Evolutionary conservation across 2,113 vertebrate genomes (phyloP).

Genomic region (Melanostigma gelatinosum): DNA sequence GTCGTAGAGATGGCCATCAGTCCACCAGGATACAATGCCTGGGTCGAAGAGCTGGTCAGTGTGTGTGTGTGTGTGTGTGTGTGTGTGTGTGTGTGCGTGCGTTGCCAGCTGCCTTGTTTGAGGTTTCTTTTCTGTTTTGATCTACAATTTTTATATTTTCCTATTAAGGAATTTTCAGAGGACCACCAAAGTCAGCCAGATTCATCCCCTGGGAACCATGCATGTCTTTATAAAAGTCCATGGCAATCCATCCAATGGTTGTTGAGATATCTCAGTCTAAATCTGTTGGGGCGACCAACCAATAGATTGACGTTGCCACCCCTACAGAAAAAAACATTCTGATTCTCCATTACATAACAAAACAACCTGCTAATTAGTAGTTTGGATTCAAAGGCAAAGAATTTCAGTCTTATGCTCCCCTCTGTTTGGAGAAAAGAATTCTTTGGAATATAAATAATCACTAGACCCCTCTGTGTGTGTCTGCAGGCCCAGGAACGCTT

Average conservation of each 20-base stretch:
- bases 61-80: constrained; percentile 4
- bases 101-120: background rate
- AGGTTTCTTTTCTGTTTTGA: no score
- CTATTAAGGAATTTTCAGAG: background rate
- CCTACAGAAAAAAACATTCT: no score
- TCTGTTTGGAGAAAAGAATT: background rate
- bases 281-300: no score
- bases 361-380: background rate
- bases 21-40: constrained; percentile 95
- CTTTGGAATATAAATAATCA: background rate
- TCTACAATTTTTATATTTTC: background rate
- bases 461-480: constrained; percentile 4
- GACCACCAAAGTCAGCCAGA: background rate
- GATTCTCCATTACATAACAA: background rate
- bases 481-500: constrained; percentile 91
- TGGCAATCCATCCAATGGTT: no score
- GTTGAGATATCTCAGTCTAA: no score
- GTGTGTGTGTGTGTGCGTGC: constrained; percentile 1
- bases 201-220: background rate
- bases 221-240: background rate
- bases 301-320: no score
- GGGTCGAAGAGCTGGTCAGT: constrained; percentile 95
- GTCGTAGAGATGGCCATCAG: constrained; percentile 93
- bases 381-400: background rate
- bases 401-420: background rate